Conservation (phyloP, 1,140 invertebrate genomes). For the Lasioglossum albipes region DNA sequence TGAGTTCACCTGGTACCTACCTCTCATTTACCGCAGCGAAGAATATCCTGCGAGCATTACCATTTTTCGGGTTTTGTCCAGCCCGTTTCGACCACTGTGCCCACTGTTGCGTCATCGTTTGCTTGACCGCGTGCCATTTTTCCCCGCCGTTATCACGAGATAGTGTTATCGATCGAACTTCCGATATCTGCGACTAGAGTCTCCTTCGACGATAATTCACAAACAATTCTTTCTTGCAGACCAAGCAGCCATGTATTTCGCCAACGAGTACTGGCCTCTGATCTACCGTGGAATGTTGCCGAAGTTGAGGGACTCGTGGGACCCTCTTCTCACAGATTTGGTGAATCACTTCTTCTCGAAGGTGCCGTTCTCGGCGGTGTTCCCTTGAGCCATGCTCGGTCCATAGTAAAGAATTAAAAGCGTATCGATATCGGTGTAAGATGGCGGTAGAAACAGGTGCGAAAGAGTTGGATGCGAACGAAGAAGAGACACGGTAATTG, state of each 20-base stretch:
- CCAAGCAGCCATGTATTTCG: conserved; percentile 78
- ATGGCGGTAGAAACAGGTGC: not conserved
- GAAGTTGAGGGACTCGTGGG: conserved; percentile 79
- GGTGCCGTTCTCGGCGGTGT: conserved; percentile 71
- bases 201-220: no score
- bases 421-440: not conserved
- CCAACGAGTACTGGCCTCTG: conserved; percentile 82
- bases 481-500: not conserved
- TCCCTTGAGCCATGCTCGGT: conserved; percentile 67
- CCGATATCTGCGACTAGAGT: no score
- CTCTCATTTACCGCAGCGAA: no score
- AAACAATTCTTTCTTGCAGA: conserved; percentile 69
- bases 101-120: not conserved
- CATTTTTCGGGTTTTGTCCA: no score
- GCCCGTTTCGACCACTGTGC: no score
- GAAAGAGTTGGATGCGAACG: not conserved
- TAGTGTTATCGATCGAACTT: no score
- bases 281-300: conserved; percentile 81
- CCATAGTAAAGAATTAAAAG: conserved; percentile 2
- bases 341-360: conserved; percentile 73
- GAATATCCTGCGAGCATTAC: no score
- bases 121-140: no score
- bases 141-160: no score
- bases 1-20: no score
- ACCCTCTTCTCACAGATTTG: conserved; percentile 68